Conservation (phyloP, 2,888 invertebrate genomes). For the Ellobium chinense region DNA sequence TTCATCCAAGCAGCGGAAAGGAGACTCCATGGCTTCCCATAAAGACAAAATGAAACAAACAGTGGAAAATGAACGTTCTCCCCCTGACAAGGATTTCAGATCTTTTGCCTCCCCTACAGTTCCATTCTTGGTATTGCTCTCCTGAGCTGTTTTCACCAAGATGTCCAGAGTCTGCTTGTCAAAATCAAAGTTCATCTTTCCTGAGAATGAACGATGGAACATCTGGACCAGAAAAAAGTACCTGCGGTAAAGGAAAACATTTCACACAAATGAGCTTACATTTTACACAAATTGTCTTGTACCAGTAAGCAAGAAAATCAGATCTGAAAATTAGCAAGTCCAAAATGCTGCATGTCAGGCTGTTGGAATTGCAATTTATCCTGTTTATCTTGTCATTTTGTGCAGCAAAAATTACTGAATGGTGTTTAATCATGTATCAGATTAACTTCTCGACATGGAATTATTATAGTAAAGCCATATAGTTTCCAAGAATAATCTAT, state of each 20-base stretch:
- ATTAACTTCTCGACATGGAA: too few relatives aligned
- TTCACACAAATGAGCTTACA: background rate
- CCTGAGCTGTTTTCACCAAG: constrained; percentile 64
- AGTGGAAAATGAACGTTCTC: constrained; percentile 97
- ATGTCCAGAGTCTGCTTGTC: constrained; percentile 74
- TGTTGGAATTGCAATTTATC: too few relatives aligned
- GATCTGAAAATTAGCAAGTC: too few relatives aligned
- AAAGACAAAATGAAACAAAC: constrained; percentile 94
- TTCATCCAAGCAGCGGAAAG: constrained; percentile 96
- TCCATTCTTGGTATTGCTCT: background rate
- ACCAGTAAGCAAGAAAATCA: background rate
- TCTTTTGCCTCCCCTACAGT: constrained; percentile 64
- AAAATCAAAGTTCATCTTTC: constrained; percentile 77
- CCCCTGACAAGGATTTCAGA: constrained; percentile 88
- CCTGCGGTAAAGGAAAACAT: constrained; percentile 55
- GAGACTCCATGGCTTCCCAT: constrained; percentile 94
- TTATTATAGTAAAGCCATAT: too few relatives aligned
- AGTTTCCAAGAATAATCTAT: too few relatives aligned
- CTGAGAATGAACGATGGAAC: constrained; percentile 73
- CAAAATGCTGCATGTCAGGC: background rate
- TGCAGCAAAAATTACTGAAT: too few relatives aligned
- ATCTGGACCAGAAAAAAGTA: constrained; percentile 75
- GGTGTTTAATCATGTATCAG: too few relatives aligned
- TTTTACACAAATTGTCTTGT: background rate
- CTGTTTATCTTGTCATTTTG: too few relatives aligned